Evolutionary conservation across 2,888 invertebrate species (phyloP), one percentile per base, ranked within the genome.

Genomic region (Phlogophora meticulosa): DNA sequence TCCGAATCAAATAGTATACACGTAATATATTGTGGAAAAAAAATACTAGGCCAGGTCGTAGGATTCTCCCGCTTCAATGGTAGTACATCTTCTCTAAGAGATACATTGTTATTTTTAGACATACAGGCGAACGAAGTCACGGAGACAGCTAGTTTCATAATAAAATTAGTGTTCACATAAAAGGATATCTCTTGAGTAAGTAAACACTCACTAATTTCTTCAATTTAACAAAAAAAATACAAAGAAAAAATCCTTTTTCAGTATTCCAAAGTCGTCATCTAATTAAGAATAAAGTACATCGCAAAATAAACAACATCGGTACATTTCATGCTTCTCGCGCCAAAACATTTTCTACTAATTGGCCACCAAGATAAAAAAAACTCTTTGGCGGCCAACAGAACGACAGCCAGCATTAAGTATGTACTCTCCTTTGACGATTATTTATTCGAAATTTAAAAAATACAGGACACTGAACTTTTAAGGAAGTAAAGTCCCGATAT

Each of bases 261-360:
- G 11, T 10, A 34, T 10, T 10, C 17, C 4, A 24, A 59, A 49
- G 34, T 42, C 36, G 32, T 57, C 46, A 64, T 46, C 53, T 65
- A 62, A 76, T 80, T 53, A 67, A 46, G 34, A 66, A 64, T 64
- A 70, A 67, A 77, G 64, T 72, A 69, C 49, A 11, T n/a, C 10
- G 43, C 55, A 36, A 56, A 51, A 66, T 70, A 55, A 55, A 17
- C 28, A 11, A 45, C 5, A 10, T 11, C 57, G 10, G 53, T 49
- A 51, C 57, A 62, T 75, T 62, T 64, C 67, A 67, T 66, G 49
- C 20, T 28, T 64, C 66, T 69, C 78, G 61, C 69, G 68, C 52
- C 62, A 68, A 75, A 72, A 85, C 78, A 82, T 85, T 82, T 65
- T 77, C 75, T 58, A 81, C 82, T 88, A 90, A 90, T 90, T 90